Evolutionary conservation across 2,797 vertebrate species (phyloP), one percentile per base, ranked within the genome.

Genomic region (Darevskia nairensis): DNA sequence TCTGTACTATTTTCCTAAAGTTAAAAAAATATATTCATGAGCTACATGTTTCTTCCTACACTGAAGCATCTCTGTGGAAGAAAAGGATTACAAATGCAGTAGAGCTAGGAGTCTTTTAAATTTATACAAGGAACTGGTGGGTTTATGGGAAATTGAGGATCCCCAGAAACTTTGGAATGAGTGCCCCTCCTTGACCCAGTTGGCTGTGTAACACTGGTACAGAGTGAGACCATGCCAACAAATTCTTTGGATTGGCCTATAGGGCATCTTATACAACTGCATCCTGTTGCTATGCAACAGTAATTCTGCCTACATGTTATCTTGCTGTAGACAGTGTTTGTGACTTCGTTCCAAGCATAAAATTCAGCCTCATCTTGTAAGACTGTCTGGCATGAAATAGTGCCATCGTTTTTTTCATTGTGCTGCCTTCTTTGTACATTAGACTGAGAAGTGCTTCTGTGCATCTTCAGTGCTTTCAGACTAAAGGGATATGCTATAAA

Each of bases 271-370:
- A 96, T 92, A 94, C 95, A 92, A 95, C 76, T 94, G 93, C 94
- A 94, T 92, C 95, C 94, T 96, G 94, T 97, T 96, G 96, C 96
- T 95, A 95, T 95, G 95, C 95, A 96, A 95, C 95, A 94, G 95
- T 95, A 95, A 95, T 96, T 95, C 90, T 96, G 96, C 95, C 94
- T 96, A 93, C 96, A 95, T 94, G 96, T 94, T 95, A 95, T 94
- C 88, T 94, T 95, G 93, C 94, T 95, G 93, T 94, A 95, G 94
- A 91, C 93, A 95, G 91, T 89, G 89, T 64, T 86, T 88, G 86
- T 94, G 89, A 91, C 93, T 95, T 64, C 1, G 61, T 23, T 94
- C 93, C 93, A 95, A 93, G 94, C 94, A 95, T 93, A 95, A 95
- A 95, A 95, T 96, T 92, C 95, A 96, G 94, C 92, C 94, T 95